Percentiles rank a stretch among this genome's conserved stretches.
phyloP scores from a whole-genome alignment of 2,888 invertebrate species.

The Toxonevra muliebris region DNA sequence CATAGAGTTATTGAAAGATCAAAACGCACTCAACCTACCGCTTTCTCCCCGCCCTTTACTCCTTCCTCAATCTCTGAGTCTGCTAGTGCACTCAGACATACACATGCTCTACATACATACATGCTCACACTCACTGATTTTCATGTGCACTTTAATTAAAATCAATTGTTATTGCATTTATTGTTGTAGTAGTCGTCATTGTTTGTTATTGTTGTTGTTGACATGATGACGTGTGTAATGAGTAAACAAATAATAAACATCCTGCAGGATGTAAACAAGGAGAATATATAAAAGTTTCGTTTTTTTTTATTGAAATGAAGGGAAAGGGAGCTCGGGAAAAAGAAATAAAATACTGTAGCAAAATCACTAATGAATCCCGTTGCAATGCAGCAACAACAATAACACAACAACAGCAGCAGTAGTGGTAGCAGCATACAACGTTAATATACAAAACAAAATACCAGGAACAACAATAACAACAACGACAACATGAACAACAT shows the following conservation, averaged over 20 bases:
- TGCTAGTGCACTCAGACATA: no score
- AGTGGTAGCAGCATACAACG: neutral
- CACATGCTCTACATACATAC: no score
- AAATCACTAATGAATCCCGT: constrained; percentile 22
- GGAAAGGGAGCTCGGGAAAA: no score
- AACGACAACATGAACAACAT: neutral
- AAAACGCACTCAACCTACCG: no score
- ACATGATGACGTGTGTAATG: constrained; percentile 56
- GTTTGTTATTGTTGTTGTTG: constrained; percentile 45
- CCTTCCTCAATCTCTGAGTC: no score
- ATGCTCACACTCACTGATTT: neutral
- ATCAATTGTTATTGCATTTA: constrained; percentile 35
- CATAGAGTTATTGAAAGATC: no score
- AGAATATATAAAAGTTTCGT: no score
- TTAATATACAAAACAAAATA: no score
- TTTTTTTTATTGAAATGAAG: no score
- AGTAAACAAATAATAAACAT: constrained; percentile 49
- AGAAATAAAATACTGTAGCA: neutral
- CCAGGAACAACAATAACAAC: constrained; percentile 10
- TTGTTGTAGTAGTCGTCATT: constrained; percentile 29
- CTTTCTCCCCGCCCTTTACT: no score
- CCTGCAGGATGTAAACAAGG: constrained; percentile 5
- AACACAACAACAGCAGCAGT: neutral
- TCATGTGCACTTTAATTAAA: constrained; percentile 19
- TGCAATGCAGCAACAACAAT: constrained; percentile 8